phyloP scores from a whole-genome alignment of 2,113 vertebrate species.

The Sebastes fasciatus region DNA sequence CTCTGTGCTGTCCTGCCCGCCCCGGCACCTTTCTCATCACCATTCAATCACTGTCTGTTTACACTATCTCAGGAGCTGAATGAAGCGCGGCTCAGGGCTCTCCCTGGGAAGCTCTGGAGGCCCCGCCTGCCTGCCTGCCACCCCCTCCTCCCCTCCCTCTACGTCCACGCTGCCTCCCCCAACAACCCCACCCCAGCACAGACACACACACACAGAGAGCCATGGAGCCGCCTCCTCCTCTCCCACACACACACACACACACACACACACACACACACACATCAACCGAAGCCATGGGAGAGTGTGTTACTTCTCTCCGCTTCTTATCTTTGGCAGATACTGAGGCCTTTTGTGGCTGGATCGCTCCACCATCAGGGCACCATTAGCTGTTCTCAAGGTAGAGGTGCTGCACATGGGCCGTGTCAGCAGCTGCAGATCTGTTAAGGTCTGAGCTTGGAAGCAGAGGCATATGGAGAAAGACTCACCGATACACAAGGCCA shows the following conservation, averaged over 20 bases:
- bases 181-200: slow-evolving; percentile 53
- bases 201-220: slow-evolving; percentile 31
- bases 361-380: slow-evolving; percentile 58
- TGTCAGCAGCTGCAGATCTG: slow-evolving; percentile 43
- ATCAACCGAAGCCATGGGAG: slow-evolving; percentile 55
- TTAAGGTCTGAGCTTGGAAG: slow-evolving; percentile 29
- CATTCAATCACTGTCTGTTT: slow-evolving; percentile 87
- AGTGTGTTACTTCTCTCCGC: slow-evolving; percentile 63
- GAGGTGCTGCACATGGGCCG: slow-evolving; percentile 49
- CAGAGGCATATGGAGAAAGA: slow-evolving; percentile 5
- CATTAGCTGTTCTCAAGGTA: slow-evolving; percentile 63
- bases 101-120: slow-evolving; percentile 74
- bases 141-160: slow-evolving; percentile 7
- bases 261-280: slow-evolving; percentile 60
- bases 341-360: slow-evolving; percentile 70
- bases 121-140: slow-evolving; percentile 45
- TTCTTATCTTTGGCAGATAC: slow-evolving; percentile 82
- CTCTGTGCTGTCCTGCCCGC: slow-evolving; percentile 59
- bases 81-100: slow-evolving; percentile 76
- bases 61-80: slow-evolving; percentile 83
- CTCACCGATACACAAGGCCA: neutral
- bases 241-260: slow-evolving; percentile 60
- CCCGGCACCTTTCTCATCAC: slow-evolving; percentile 79
- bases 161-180: slow-evolving; percentile 35
- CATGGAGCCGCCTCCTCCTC: slow-evolving; percentile 53